Base-by-base conservation (phyloP, 2,797 vertebrate species). In the Arnoldichthys spilopterus region DNA sequence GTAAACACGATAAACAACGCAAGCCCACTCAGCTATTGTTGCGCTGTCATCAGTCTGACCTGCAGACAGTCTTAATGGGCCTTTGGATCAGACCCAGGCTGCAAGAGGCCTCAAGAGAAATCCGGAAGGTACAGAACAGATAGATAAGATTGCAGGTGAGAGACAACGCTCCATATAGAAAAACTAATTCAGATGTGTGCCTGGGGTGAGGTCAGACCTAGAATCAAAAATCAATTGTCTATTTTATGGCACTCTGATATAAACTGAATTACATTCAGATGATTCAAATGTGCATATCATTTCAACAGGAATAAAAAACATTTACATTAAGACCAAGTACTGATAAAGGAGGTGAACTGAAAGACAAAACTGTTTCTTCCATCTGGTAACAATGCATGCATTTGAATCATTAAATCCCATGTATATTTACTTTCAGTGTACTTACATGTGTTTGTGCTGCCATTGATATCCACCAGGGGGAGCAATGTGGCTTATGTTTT, bases 391-490 rank as follows among this genome's bases (percentile, higher is more conserved):
- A 13, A 47, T 16, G 45, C 4, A 8, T 11, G 12, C 47, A 16
- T 49, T 49, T 49, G 16, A 49, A 18, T 45, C 43, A 53, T 22
- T 54, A 8, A 24, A 22, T 54, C 7, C 53, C 53, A 54, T 24
- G 53, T 8, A 11, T 24, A 12, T 18, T 22, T 54, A 54, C 1
- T 54, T 24, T 9, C 53, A 54, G n/a, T 24, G 2, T 24, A 2
- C n/a, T 22, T 24, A 11, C 1, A 1, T 3, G 0, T 15, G 26
- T 22, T 43, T 56, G 37, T 43, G 1, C 58, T 88, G 82, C 83
- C 49, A 16, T 72, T 81, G 74, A 74, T 49, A 24, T 78, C 91
- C 92, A 91, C 63, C n/a, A 90, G 90, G 79, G 90, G 89, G 88
- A 79, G 88, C 63, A 84, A 64, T 79, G 76, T 72, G 85, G 78